phyloP scores from a whole-genome alignment of 1,140 invertebrate species.

The Limonius californicus region DNA sequence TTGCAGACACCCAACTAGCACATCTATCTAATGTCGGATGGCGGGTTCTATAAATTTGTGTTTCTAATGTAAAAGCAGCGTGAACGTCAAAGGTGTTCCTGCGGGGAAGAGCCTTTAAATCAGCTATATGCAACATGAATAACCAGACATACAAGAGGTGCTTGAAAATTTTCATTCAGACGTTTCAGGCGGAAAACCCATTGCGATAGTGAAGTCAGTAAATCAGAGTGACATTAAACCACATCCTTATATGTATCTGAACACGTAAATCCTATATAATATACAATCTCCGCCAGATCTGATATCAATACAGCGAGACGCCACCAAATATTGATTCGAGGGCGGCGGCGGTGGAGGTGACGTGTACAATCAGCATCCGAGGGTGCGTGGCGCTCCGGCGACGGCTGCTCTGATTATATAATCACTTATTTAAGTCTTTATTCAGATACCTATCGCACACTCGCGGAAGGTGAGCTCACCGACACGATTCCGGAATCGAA shows the following conservation, averaged over 20 bases:
- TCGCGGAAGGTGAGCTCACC: not conserved
- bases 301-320: conserved; percentile 35
- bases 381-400: conserved; percentile 6
- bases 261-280: conserved; percentile 42
- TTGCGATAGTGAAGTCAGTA: conserved; percentile 17
- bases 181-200: too few species aligned
- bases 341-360: conserved; percentile 24
- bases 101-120: too few species aligned
- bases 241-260: conserved; percentile 37
- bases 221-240: conserved; percentile 40
- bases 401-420: conserved; percentile 3
- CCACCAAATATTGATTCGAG: conserved; percentile 35
- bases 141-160: too few species aligned
- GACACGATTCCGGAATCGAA: too few species aligned
- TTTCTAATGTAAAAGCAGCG: too few species aligned
- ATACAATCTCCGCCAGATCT: conserved; percentile 36
- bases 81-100: too few species aligned
- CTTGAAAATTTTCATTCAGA: too few species aligned
- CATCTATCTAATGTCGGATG: too few species aligned
- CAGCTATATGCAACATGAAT: too few species aligned
- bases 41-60: too few species aligned
- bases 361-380: conserved; percentile 28
- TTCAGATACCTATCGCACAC: not conserved
- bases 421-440: conserved; percentile 5
- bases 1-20: too few species aligned